phyloP scores from a whole-genome alignment of 2,113 vertebrate species.

The Steatornis caripensis region DNA sequence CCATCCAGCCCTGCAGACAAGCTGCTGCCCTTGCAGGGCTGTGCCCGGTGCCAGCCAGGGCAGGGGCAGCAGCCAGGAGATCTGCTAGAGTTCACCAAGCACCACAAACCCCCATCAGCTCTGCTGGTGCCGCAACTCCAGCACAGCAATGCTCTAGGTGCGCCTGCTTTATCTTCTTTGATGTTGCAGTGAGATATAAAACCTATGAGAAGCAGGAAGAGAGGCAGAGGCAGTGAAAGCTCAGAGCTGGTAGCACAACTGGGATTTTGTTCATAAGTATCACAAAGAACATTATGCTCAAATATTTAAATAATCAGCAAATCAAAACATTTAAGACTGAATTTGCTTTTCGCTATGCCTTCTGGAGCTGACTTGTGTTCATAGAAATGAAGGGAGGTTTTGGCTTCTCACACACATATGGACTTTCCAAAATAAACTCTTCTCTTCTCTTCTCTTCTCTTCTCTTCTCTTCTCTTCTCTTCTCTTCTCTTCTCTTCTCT shows the following conservation, averaged over 20 bases:
- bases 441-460: too few relatives aligned
- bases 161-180: not conserved
- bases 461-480: rapidly evolving
- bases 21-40: not conserved
- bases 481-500: not conserved
- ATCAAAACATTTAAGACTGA: not conserved
- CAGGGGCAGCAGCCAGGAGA: not conserved
- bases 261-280: not conserved
- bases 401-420: not conserved
- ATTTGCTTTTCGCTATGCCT: not conserved
- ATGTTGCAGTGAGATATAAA: not conserved
- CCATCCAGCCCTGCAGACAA: not conserved
- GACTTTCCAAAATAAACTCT: not conserved
- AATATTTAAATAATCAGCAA: not conserved
- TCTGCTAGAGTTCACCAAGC: not conserved
- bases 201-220: not conserved
- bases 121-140: not conserved
- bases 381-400: not conserved
- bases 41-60: not conserved
- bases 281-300: not conserved
- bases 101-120: not conserved
- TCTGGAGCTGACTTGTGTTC: not conserved
- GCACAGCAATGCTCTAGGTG: not conserved
- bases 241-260: not conserved
- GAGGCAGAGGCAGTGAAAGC: not conserved